phyloP scores from a whole-genome alignment of 2,797 vertebrate species.

The Intellagama lesueurii region DNA sequence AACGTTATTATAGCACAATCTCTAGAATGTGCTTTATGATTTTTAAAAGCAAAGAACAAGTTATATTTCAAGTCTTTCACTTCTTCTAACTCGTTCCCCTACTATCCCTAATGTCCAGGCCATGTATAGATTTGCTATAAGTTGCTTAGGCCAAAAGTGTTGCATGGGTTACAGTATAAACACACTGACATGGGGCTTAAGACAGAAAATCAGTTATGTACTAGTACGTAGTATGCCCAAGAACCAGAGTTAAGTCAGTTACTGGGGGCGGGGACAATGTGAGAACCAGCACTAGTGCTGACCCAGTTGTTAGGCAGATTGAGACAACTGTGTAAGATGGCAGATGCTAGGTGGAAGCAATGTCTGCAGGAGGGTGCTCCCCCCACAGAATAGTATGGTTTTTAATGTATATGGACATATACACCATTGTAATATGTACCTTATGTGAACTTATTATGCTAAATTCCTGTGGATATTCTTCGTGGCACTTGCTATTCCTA shows the following conservation, averaged over 20 bases:
- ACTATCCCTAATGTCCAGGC: background rate
- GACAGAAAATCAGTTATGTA: background rate
- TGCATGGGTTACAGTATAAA: background rate
- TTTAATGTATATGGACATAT: too few species aligned
- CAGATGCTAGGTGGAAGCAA: too few species aligned
- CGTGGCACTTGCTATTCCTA: too few species aligned
- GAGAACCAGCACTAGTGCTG: background rate
- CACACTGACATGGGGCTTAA: background rate
- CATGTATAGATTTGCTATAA: background rate
- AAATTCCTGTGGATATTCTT: too few species aligned
- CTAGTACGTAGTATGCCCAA: background rate
- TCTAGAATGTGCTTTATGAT: background rate
- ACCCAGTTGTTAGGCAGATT: background rate
- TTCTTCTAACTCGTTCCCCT: background rate
- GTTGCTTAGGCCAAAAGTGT: background rate
- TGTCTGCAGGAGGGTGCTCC: too few species aligned
- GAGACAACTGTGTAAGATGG: background rate
- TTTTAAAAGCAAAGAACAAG: background rate
- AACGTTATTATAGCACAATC: background rate
- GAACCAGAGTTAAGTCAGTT: background rate
- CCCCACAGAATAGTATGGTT: too few species aligned
- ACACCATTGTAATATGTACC: too few species aligned
- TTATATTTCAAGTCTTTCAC: background rate
- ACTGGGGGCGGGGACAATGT: background rate
- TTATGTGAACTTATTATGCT: too few species aligned